Percentiles rank a stretch among this genome's conserved stretches.
These are phyloP conservation scores for Melanophora roralis DNA, from an alignment of 2,888 invertebrate genomes.

Conservation along the genomic window DNA sequence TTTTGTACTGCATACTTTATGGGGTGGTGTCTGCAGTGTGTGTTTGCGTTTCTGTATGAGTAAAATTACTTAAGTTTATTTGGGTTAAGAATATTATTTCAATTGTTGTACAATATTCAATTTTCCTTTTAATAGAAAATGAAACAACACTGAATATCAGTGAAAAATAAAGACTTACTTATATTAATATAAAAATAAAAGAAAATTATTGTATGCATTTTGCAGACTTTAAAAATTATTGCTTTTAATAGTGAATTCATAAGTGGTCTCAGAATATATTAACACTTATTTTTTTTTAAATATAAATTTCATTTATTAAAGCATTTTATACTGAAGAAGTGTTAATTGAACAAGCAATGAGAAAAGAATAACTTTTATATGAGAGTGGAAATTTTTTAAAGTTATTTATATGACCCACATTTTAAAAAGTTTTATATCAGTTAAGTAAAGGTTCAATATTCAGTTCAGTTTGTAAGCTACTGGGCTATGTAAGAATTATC, in stretches of 20 bases:
- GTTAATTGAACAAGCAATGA: neutral
- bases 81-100: constrained; percentile 35
- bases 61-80: constrained; percentile 22
- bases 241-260: constrained; percentile 55
- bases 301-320: constrained; percentile 24
- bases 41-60: neutral
- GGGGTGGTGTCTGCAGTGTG: neutral
- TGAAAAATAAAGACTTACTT: neutral
- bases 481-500: too few relatives aligned
- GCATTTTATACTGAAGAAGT: constrained; percentile 27
- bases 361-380: too few relatives aligned
- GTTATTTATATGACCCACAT: constrained; percentile 34
- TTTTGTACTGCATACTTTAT: constrained; percentile 30
- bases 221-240: constrained; percentile 73
- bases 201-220: constrained; percentile 30
- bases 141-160: neutral
- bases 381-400: neutral
- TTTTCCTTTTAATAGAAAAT: neutral
- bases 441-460: too few relatives aligned
- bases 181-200: neutral
- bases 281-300: constrained; percentile 34
- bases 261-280: constrained; percentile 36
- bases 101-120: constrained; percentile 32
- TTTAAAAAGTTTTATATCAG: neutral
- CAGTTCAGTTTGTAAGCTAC: too few relatives aligned